These are phyloP conservation scores for Trissolcus basalis DNA, from an alignment of 1,140 invertebrate genomes.

Conservation along the genomic window DNA sequence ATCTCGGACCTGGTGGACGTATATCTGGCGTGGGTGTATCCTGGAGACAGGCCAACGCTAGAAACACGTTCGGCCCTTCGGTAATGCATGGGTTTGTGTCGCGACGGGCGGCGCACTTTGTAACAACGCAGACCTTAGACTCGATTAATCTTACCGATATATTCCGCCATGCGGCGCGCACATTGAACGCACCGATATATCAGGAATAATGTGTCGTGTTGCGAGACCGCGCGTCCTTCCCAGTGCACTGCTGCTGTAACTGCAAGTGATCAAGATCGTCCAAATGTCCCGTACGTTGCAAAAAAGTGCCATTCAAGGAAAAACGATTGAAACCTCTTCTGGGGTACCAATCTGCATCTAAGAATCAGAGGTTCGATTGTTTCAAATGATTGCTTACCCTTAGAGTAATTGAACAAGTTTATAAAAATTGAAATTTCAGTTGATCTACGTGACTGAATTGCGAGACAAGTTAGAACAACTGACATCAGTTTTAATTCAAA, in stretches of 20 bases:
- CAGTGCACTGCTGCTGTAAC: slow-evolving; percentile 40
- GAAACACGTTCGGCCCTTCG: slow-evolving; percentile 69
- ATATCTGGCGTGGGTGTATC: slow-evolving; percentile 68
- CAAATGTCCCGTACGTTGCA: slow-evolving; percentile 10
- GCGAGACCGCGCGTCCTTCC: slow-evolving; percentile 54
- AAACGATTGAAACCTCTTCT: too few relatives aligned
- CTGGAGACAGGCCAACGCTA: slow-evolving; percentile 69
- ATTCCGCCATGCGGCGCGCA: slow-evolving; percentile 64
- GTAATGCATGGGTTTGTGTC: slow-evolving; percentile 74
- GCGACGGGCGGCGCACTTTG: slow-evolving; percentile 76
- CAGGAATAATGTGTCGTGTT: slow-evolving; percentile 73
- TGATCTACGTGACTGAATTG: too few relatives aligned
- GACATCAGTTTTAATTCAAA: too few relatives aligned
- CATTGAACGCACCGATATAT: slow-evolving; percentile 69
- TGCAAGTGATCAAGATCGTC: slow-evolving; percentile 48
- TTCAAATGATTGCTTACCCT: too few relatives aligned
- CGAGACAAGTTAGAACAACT: too few relatives aligned
- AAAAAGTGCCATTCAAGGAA: too few relatives aligned
- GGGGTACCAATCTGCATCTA: too few relatives aligned
- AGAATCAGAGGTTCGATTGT: too few relatives aligned
- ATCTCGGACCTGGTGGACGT: slow-evolving; percentile 51
- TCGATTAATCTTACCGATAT: slow-evolving; percentile 76
- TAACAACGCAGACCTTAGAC: slow-evolving; percentile 75
- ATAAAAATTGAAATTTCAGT: too few relatives aligned
- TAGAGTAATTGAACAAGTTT: too few relatives aligned